A percentile compares a stretch with the other conserved stretches of the same genome.
Evolutionary conservation across 2,888 invertebrate genomes (phyloP).

Genomic region (Ypsolopha sequella): DNA sequence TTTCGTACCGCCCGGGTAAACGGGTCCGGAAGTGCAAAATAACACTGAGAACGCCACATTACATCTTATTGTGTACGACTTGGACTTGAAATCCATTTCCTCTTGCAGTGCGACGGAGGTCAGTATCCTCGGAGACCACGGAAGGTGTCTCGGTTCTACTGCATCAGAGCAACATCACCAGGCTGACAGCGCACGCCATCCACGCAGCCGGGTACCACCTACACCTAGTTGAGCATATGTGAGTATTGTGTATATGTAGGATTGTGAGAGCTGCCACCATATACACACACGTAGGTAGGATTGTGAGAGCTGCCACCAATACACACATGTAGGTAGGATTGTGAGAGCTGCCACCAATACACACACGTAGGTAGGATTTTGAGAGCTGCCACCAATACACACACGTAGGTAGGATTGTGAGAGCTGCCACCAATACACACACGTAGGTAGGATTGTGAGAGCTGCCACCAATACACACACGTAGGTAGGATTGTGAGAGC

Average conservation of each 20-base stretch:
- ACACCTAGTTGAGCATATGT: conserved; percentile 50
- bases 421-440: too few species aligned
- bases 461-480: too few species aligned
- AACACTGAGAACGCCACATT: not conserved
- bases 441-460: too few species aligned
- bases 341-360: too few species aligned
- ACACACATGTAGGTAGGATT: too few species aligned
- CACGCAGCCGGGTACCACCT: conserved; percentile 45
- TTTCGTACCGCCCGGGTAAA: too few species aligned
- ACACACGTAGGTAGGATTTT: too few species aligned
- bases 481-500: too few species aligned
- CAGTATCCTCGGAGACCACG: not conserved
- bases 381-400: too few species aligned
- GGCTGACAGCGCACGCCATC: conserved; percentile 40
- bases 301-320: not conserved
- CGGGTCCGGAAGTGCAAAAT: too few species aligned
- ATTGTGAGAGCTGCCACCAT: not conserved
- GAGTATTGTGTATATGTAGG: conserved; percentile 16
- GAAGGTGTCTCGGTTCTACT: conserved; percentile 38
- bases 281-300: not conserved
- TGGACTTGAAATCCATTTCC: not conserved
- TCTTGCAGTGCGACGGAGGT: conserved; percentile 10
- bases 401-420: too few species aligned
- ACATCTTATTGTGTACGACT: not conserved
- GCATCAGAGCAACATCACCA: conserved; percentile 47